Percentiles rank a stretch among this genome's conserved stretches.
Evolutionary conservation across 2,113 vertebrate species (phyloP).

Genomic region (Prionailurus bengalensis): DNA sequence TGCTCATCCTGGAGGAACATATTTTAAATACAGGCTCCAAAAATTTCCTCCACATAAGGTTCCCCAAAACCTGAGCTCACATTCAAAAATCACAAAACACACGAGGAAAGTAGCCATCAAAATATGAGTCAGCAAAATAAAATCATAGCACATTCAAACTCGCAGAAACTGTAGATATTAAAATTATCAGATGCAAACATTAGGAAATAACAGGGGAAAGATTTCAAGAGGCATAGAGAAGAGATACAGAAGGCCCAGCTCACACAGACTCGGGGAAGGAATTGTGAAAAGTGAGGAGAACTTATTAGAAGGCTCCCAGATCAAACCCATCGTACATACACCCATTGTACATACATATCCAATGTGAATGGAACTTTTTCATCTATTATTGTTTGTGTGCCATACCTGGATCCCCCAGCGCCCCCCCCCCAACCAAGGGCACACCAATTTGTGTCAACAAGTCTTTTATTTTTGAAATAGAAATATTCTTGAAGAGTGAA

Average conservation of each 20-base stretch:
- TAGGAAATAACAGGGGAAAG: background rate
- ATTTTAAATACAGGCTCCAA: constrained; percentile 20
- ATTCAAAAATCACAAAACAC: background rate
- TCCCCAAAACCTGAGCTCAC: background rate
- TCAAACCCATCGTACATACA: background rate
- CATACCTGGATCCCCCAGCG: background rate
- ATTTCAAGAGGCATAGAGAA: background rate
- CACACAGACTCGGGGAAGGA: background rate
- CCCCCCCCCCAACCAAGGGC: background rate
- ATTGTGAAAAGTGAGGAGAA: background rate
- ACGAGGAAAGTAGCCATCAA: background rate
- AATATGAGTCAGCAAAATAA: background rate
- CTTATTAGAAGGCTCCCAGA: background rate
- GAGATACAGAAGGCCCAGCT: background rate
- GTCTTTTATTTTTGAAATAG: background rate
- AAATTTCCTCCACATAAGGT: background rate
- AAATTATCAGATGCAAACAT: background rate
- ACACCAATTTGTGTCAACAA: background rate
- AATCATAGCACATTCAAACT: background rate
- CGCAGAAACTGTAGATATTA: background rate
- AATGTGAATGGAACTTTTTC: background rate
- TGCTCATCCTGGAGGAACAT: background rate
- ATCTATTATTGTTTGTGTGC: background rate
- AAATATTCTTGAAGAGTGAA: constrained; percentile 31
- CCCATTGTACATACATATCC: background rate